Evolutionary conservation across 2,113 vertebrate genomes (phyloP).

Genomic region (Diglossa brunneiventris): DNA sequence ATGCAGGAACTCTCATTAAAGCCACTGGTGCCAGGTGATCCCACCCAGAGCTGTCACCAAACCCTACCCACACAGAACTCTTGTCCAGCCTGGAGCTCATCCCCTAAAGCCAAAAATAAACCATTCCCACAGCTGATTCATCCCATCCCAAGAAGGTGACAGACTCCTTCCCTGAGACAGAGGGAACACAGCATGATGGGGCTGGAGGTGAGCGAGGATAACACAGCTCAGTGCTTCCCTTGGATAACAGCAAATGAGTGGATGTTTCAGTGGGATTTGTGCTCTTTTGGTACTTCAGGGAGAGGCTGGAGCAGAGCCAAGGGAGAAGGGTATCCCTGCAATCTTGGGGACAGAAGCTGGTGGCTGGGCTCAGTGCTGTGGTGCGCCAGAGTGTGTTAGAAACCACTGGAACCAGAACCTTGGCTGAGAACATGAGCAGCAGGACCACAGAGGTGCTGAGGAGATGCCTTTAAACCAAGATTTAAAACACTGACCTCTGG

Average conservation of each 20-base stretch:
- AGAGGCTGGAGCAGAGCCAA: neutral
- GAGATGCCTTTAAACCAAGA: neutral
- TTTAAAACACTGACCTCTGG: neutral
- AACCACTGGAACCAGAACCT: conserved; percentile 26
- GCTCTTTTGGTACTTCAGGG: neutral
- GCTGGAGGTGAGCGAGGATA: neutral
- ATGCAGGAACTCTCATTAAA: neutral
- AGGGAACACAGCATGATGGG: neutral
- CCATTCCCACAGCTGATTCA: neutral
- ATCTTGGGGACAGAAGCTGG: neutral
- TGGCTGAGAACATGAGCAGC: neutral
- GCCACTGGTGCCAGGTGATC: neutral
- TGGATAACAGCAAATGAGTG: neutral
- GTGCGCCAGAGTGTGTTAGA: neutral
- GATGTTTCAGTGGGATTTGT: neutral
- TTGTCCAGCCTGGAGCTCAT: neutral
- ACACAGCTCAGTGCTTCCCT: neutral
- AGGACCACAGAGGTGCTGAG: neutral
- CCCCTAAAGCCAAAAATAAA: neutral
- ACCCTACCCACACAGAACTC: neutral
- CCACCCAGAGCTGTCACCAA: neutral
- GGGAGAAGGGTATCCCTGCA: neutral
- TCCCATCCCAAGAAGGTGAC: neutral
- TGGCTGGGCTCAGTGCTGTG: neutral
- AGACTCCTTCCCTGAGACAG: neutral